Evolutionary conservation across 2,888 invertebrate genomes (phyloP), one percentile per base, ranked within the genome.

Genomic region (Pandemis corylana): DNA sequence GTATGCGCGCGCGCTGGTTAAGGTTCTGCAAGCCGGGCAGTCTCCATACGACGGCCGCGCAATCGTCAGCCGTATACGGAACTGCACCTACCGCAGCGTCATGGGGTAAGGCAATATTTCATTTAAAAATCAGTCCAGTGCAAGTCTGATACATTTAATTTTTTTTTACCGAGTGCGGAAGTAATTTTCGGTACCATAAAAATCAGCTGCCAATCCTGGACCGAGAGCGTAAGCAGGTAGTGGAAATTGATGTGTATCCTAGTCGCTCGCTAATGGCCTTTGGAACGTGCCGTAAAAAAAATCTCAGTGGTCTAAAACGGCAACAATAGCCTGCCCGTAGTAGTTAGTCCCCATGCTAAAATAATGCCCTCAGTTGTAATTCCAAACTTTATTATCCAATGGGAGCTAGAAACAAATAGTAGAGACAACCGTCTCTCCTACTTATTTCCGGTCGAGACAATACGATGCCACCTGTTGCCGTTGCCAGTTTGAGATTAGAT

Each of bases 1-100:
- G 78, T 99, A 99, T 90, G 97, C 98, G 12, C 95, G 96, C 76
- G 98, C 98, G 2, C 92, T 99, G 78, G 94, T 97, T 46, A 95
- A 96, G 77, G 96, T 97, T 0, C 90, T 99, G 73, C 92, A 95
- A 56, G 92, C 94, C n/a, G 96, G 96, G 0, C 96, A 95, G 15
- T 95, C 96, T 81, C 96, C 97, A 0, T 95, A 95, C 49, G 97
- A 99, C 84, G 99, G 99, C 41, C 96, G 96, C n/a, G 97, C 96
- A 63, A 96, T 99, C 81, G 96, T 98, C 68, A 95, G 96, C 68
- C 95, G 96, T 77, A 96, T 98, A 87, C 96, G 97, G 83, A 97
- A 97, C 81, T 96, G 96, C 59, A 96, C 97, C 78, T 98, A 98
- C 88, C 95, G 95, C 79, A 98, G 98, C 87, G 97, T 97, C 71